Conservation (phyloP, 2,797 vertebrate genomes). For the Rhinoraja longicauda region DNA sequence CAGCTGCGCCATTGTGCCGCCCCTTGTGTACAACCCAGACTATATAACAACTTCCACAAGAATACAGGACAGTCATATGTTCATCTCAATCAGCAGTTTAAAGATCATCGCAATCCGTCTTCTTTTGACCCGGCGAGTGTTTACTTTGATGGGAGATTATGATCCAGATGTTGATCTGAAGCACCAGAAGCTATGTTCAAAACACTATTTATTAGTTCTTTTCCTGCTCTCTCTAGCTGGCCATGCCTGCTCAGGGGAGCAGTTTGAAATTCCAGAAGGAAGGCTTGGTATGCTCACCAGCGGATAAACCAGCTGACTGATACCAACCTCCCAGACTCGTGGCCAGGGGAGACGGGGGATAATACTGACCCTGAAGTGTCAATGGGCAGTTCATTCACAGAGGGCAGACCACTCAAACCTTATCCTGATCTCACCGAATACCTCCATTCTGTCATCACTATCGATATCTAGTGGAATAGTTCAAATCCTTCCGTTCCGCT, state of each 20-base stretch:
- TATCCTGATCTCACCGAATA: background rate
- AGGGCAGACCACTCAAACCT: background rate
- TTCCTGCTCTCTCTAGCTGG: background rate
- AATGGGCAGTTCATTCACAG: background rate
- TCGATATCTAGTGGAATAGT: too few relatives aligned
- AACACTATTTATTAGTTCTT: background rate
- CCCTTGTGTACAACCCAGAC: too few relatives aligned
- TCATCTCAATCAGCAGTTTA: conserved; percentile 11
- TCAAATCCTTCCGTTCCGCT: background rate
- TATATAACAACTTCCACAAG: background rate
- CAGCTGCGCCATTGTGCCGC: too few relatives aligned
- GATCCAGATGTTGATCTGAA: background rate
- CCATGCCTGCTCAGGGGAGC: background rate
- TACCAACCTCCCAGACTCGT: background rate
- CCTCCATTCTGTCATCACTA: background rate
- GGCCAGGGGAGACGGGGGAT: too few relatives aligned
- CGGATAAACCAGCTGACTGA: background rate
- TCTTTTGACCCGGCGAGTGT: background rate
- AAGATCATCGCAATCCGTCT: background rate
- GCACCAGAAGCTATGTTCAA: conserved; percentile 1
- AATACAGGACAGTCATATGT: background rate
- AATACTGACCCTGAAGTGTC: background rate
- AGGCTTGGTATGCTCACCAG: too few relatives aligned
- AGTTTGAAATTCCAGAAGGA: background rate
- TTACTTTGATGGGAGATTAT: background rate